phyloP scores from a whole-genome alignment of 2,888 invertebrate genomes.

The Eustalomyia histrio region DNA sequence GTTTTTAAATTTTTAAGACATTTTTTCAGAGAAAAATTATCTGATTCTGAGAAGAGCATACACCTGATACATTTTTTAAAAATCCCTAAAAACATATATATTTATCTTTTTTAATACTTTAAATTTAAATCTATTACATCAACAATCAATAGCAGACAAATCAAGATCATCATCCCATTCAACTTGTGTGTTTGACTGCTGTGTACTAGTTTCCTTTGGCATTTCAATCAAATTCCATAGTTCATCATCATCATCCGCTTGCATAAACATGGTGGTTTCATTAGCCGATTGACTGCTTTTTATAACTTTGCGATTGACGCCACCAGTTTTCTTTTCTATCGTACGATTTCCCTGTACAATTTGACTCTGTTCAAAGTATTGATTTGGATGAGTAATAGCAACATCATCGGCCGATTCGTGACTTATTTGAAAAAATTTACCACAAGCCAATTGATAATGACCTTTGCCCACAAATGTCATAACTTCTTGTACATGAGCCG shows the following conservation, averaged over 20 bases:
- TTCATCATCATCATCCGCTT: conserved; percentile 78
- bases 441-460: conserved; percentile 94
- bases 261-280: conserved; percentile 67
- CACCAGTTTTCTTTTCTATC: conserved; percentile 49
- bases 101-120: neutral
- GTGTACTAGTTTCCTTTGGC: conserved; percentile 72
- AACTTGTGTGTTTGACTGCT: conserved; percentile 69
- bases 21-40: no score
- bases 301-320: conserved; percentile 32
- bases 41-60: no score
- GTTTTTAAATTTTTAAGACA: no score
- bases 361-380: conserved; percentile 91
- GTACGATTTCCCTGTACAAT: conserved; percentile 80
- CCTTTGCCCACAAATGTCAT: conserved; percentile 86
- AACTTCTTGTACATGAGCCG: conserved; percentile 85
- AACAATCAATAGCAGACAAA: conserved; percentile 73
- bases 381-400: conserved; percentile 93
- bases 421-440: conserved; percentile 89
- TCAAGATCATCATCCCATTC: conserved; percentile 77
- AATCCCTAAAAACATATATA: no score
- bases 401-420: conserved; percentile 84
- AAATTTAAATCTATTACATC: neutral
- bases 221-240: conserved; percentile 78
- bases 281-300: conserved; percentile 55
- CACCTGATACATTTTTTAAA: no score